Base-by-base conservation (phyloP, 2,113 vertebrate species). In the Indri indri region DNA sequence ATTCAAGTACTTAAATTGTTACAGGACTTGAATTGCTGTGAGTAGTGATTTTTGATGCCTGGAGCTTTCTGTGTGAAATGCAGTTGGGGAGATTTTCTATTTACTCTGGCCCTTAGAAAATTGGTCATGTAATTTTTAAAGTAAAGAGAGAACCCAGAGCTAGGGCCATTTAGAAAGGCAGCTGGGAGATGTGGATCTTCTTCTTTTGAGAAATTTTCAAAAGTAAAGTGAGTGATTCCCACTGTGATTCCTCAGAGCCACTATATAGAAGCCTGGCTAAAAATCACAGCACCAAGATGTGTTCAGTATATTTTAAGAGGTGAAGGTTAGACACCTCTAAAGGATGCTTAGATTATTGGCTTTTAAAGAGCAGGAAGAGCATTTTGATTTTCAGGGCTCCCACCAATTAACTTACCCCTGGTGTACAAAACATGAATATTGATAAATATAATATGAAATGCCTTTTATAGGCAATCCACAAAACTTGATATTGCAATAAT, bases 101-200 rank as follows among this genome's bases (percentile, higher is more conserved):
- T 12, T 76, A 18, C 5, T 76, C 42, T 81, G 8, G 22, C 90
- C 47, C 77, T 97, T 65, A 87, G n/a, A 81, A 96, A n/a, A 77
- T 0, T 42, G 23, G 25, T 70, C 9, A 90, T 88, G 30, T 88
- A 32, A 83, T 80, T 97, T 96, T 96, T 83, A 50, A 88, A 74
- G 42, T 47, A n/a, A 61, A 27, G 59, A 37, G n/a, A 88, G 42
- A 97, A 90, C 14, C 76, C 68, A 84, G 0, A 86, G 61, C 14
- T 25, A 63, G 74, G 86, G 17, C 12, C 57, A 59, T 84, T 68
- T 79, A 80, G 52, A 93, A 84, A 83, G n/a, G 45, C 40, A 88
- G 17, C 3, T 18, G 10, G 40, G 34, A 88, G 74, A 89, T 34
- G 11, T 13, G 73, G 27, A 34, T 61, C 82, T 84, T 87, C 13